Conservation (phyloP, 2,797 vertebrate species). For the Chloroceryle inda region DNA sequence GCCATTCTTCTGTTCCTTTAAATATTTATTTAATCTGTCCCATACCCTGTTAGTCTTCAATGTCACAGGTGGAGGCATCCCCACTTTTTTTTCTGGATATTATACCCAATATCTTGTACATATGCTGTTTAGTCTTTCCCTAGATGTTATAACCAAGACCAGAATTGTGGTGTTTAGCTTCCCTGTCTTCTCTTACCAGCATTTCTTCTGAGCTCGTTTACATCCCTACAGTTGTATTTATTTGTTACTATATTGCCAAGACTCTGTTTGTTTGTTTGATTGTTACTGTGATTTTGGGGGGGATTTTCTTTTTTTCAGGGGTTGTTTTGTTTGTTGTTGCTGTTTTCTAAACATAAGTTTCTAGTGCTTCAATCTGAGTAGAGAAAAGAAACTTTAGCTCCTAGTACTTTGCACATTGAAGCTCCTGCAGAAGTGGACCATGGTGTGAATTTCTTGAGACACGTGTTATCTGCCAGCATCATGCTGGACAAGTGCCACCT, state of each 20-base stretch:
- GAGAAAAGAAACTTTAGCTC: neutral
- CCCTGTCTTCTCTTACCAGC: neutral
- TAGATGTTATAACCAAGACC: neutral
- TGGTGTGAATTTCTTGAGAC: neutral
- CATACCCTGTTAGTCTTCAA: neutral
- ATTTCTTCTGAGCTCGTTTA: neutral
- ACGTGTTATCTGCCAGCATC: neutral
- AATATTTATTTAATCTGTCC: constrained; percentile 62
- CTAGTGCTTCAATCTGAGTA: neutral
- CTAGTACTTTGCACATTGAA: neutral
- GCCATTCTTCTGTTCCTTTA: constrained; percentile 55
- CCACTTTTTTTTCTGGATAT: neutral
- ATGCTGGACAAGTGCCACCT: neutral
- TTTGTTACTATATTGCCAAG: neutral
- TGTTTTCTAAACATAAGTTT: neutral
- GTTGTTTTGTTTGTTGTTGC: neutral
- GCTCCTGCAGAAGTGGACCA: neutral
- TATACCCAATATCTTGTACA: neutral
- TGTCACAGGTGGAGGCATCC: neutral
- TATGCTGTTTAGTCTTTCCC: neutral
- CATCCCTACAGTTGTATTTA: neutral
- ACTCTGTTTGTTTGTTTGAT: neutral
- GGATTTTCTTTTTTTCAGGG: too few relatives aligned
- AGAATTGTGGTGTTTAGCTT: neutral
- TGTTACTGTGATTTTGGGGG: neutral